Conservation (phyloP, 2,797 vertebrate genomes). For the Amblyraja radiata region DNA sequence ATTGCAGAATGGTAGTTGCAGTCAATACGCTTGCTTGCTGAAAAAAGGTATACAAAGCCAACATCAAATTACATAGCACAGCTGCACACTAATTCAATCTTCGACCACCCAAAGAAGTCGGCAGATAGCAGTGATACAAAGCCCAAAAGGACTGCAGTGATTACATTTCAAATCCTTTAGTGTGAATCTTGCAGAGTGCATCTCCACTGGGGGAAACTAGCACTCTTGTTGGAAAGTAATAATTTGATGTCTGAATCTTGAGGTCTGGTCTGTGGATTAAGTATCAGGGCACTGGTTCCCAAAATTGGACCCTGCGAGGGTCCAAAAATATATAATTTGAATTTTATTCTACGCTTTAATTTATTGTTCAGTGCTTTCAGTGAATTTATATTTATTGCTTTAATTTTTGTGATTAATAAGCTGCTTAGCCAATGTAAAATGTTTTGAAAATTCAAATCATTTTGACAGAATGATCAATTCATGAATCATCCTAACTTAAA, state of each 20-base stretch:
- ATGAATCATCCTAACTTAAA: too few species aligned
- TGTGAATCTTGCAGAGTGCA: slow-evolving; percentile 15
- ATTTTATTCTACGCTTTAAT: too few species aligned
- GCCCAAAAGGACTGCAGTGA: neutral
- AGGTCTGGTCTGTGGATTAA: neutral
- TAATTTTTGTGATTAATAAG: too few species aligned
- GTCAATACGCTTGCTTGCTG: slow-evolving; percentile 3
- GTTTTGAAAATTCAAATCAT: too few species aligned
- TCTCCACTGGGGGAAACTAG: neutral
- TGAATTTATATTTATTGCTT: too few species aligned
- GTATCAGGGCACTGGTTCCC: too few species aligned
- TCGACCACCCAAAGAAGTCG: neutral
- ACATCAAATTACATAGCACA: slow-evolving; percentile 24
- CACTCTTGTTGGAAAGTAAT: neutral
- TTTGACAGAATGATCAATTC: too few species aligned
- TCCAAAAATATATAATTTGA: too few species aligned
- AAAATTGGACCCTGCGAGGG: too few species aligned
- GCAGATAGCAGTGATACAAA: slow-evolving; percentile 8
- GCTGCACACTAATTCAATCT: slow-evolving; percentile 23
- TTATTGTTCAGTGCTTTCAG: too few species aligned
- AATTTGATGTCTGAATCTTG: slow-evolving; percentile 6
- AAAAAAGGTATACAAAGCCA: slow-evolving; percentile 10
- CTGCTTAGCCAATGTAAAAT: too few species aligned
- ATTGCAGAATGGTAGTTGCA: neutral
- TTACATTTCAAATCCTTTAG: slow-evolving; percentile 19